phyloP scores from a whole-genome alignment of 2,797 vertebrate genomes.

The Calcarius lapponicus region DNA sequence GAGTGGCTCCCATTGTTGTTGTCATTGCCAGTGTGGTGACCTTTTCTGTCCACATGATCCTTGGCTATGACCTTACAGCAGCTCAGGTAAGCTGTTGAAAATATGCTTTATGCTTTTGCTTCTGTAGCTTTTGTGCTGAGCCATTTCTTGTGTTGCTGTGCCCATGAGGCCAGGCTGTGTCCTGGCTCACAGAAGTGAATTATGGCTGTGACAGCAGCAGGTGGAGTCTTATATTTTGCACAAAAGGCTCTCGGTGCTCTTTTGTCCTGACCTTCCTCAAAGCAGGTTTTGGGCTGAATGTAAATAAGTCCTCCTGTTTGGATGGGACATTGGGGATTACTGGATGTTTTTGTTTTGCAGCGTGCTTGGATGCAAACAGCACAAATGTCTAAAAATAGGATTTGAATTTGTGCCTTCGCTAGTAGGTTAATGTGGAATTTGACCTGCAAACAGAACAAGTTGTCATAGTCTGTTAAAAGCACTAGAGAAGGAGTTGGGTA shows the following conservation, averaged over 20 bases:
- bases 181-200: neutral
- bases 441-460: neutral
- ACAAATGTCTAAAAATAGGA: neutral
- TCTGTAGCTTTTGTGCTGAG: neutral
- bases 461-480: neutral
- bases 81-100: constrained; percentile 81
- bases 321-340: neutral
- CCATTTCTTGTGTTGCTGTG: neutral
- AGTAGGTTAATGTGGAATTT: neutral
- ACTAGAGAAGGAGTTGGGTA: neutral
- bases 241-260: neutral
- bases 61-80: constrained; percentile 90
- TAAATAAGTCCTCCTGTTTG: neutral
- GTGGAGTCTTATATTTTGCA: neutral
- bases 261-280: neutral
- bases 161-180: neutral
- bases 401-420: neutral
- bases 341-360: neutral
- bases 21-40: constrained; percentile 93
- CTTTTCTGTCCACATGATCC: constrained; percentile 90
- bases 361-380: neutral
- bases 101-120: neutral
- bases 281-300: neutral
- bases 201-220: neutral
- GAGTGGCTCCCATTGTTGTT: constrained; percentile 90